A percentile compares a stretch with the other conserved stretches of the same genome.
Conservation (phyloP, 2,113 vertebrate genomes). For the Cochlearius cochlearius region DNA sequence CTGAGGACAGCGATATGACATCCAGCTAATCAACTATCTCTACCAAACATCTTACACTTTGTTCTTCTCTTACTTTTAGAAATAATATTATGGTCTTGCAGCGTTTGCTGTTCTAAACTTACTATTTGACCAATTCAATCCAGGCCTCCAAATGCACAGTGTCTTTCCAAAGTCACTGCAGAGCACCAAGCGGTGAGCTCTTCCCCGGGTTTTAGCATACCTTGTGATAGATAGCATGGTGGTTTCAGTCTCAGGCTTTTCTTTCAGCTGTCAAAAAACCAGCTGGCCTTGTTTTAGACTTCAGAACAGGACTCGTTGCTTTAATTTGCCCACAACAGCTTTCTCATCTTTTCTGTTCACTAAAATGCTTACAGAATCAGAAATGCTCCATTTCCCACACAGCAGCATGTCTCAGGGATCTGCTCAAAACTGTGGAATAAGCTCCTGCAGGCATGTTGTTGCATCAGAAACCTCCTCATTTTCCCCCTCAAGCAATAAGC, state of each 20-base stretch:
- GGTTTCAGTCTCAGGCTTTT: neutral
- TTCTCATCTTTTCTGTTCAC: neutral
- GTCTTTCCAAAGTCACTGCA: neutral
- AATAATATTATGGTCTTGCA: neutral
- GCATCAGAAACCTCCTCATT: neutral
- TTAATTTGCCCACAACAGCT: neutral
- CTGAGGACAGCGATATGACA: neutral
- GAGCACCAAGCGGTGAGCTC: neutral
- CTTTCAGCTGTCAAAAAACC: neutral
- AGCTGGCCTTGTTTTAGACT: constrained; percentile 11
- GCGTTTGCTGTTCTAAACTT: neutral
- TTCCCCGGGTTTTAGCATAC: neutral
- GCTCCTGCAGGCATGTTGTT: neutral
- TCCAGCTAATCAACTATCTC: neutral
- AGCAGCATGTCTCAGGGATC: neutral
- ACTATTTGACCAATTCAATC: neutral
- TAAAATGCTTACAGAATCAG: neutral
- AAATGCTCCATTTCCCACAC: neutral
- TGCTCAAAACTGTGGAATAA: neutral
- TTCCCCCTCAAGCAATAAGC: neutral
- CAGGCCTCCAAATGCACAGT: neutral
- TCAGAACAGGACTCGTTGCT: neutral
- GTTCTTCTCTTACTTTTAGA: neutral
- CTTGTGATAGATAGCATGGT: neutral
- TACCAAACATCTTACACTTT: neutral